Evolutionary conservation across 2,797 vertebrate species (phyloP), one percentile per base, ranked within the genome.

Genomic region (Chloroceryle inda): DNA sequence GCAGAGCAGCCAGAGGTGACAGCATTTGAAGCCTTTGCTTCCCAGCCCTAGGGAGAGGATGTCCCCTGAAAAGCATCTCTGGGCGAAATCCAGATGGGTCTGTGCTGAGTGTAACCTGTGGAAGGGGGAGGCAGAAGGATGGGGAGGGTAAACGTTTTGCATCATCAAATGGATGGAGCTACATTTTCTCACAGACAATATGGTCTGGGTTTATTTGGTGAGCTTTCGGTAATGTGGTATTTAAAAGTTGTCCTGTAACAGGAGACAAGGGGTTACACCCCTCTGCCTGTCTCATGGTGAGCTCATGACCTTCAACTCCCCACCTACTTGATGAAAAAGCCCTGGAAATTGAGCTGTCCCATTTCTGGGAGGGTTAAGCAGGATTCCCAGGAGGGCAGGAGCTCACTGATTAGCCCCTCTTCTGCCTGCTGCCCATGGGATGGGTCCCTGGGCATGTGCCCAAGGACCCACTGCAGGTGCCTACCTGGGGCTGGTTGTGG

Each of bases 11-110:
- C 2, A 16, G 47, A 77, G 76, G 47, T 86, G 55, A 2, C 10
- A 8, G 40, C 3, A 0, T 27, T 74, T 0, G 1, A 50, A 53
- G 44, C 16, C 72, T 20, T 68, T 77, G 56, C 61, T 80, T 89
- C 63, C 49, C 49, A 49, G 31, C 40, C 55, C n/a, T 8, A 12
- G 9, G 40, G 56, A 35, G 58, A 24, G 40, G 12, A 13, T 4
- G 5, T 67, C 84, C 73, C 35, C 15, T 27, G 9, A 1, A 1
- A 62, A 67, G 22, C 21, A 15, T 9, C 0, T 0, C 33, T 45
- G 11, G 14, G 13, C 23, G 47, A 2, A 8, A 17, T 24, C 45
- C 1, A 0, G 23, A 50, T 40, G 50, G 40, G 13, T 33, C 27
- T 40, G 42, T 68, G 56, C 62, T 29, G 45, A 78, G n/a, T 3